Evolutionary conservation across 2,888 invertebrate genomes (phyloP).

Genomic region (Apotomis capreana): DNA sequence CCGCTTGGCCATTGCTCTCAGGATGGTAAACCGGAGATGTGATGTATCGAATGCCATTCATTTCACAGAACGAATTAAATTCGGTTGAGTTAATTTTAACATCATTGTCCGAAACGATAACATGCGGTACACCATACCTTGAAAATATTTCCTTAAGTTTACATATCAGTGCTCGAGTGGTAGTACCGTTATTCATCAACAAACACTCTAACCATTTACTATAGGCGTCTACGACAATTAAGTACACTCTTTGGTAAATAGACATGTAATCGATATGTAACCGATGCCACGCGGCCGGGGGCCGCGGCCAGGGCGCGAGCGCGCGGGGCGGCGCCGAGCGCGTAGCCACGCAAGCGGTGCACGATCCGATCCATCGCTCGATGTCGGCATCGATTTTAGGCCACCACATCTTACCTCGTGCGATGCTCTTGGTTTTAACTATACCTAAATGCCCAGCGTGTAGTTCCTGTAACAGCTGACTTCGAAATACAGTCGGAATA

Average conservation of each 20-base stretch:
- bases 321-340: slow-evolving; percentile 21
- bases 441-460: slow-evolving; percentile 9
- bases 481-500: slow-evolving; percentile 4
- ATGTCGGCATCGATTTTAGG: slow-evolving; percentile 18
- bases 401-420: slow-evolving; percentile 25
- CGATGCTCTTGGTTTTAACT: slow-evolving; percentile 19
- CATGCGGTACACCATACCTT: slow-evolving; percentile 1
- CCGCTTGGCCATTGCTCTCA: too few species aligned
- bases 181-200: neutral
- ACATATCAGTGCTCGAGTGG: neutral
- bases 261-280: slow-evolving; percentile 46
- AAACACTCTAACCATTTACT: too few species aligned
- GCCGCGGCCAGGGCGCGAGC: slow-evolving; percentile 41
- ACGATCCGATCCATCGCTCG: slow-evolving; percentile 18
- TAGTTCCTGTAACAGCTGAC: slow-evolving; percentile 1
- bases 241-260: slow-evolving; percentile 13
- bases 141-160: slow-evolving; percentile 1
- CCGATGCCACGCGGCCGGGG: slow-evolving; percentile 40
- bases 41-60: too few species aligned
- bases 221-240: neutral
- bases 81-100: too few species aligned
- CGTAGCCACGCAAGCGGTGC: slow-evolving; percentile 24
- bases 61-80: too few species aligned
- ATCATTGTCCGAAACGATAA: too few species aligned
- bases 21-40: too few species aligned